A percentile compares a stretch with the other conserved stretches of the same genome.
Conservation (phyloP, 2,888 invertebrate species). For the Sylvicola fuscatus region DNA sequence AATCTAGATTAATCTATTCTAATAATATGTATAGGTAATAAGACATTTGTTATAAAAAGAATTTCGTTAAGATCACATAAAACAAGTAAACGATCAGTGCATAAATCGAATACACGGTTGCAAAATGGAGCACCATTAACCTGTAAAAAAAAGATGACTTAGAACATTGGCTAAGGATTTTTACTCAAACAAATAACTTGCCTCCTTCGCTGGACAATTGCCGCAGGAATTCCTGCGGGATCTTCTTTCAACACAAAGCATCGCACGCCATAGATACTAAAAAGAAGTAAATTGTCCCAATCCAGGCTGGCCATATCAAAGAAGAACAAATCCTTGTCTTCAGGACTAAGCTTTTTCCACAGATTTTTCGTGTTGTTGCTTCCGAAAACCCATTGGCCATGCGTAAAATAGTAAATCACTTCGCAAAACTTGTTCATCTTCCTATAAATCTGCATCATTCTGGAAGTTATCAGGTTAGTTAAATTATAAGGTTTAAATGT, state of each 20-base stretch:
- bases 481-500: neutral
- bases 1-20: no score
- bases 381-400: slow-evolving; percentile 47
- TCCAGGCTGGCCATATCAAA: slow-evolving; percentile 49
- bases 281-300: slow-evolving; percentile 49
- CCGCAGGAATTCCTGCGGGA: slow-evolving; percentile 40
- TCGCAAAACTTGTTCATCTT: slow-evolving; percentile 61
- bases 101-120: slow-evolving; percentile 7
- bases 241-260: slow-evolving; percentile 60
- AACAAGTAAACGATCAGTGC: slow-evolving; percentile 4
- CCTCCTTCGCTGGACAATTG: slow-evolving; percentile 37
- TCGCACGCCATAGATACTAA: slow-evolving; percentile 52
- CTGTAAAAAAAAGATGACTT: slow-evolving; percentile 5
- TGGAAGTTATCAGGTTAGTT: slow-evolving; percentile 19
- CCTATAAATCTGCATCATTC: slow-evolving; percentile 54
- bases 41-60: slow-evolving; percentile 3
- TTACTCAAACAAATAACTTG: no score
- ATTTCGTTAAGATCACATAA: slow-evolving; percentile 6
- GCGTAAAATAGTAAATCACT: slow-evolving; percentile 53
- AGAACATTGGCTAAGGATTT: no score
- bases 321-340: slow-evolving; percentile 36
- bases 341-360: slow-evolving; percentile 21
- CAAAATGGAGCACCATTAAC: slow-evolving; percentile 9
- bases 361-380: slow-evolving; percentile 33
- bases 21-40: no score